Evolutionary conservation across 2,888 invertebrate species (phyloP).

Genomic region (Trichopria drosophilae): DNA sequence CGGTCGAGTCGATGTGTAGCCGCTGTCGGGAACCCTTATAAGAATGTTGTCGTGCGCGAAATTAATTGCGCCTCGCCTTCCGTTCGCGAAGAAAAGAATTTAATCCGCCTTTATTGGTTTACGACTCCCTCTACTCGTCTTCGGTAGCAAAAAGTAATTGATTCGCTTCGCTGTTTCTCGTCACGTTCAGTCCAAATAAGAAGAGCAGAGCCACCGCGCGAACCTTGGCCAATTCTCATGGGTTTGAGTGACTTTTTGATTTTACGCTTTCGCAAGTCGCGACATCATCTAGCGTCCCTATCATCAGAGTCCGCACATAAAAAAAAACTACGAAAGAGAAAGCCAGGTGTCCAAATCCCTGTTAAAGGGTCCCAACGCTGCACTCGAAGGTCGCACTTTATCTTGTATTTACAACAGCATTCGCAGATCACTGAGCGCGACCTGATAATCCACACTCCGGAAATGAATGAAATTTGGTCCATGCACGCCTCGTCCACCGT

Average conservation of each 20-base stretch:
- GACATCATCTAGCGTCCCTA: too few species aligned
- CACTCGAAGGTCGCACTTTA: background rate
- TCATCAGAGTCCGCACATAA: too few species aligned
- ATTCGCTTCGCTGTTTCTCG: background rate
- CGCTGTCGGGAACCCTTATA: constrained; percentile 7
- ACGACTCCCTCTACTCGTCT: background rate
- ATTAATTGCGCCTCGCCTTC: constrained; percentile 2
- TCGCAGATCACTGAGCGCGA: constrained; percentile 2
- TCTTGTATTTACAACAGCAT: constrained; percentile 16
- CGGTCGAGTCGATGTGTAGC: background rate
- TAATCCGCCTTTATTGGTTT: background rate
- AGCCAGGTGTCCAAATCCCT: background rate
- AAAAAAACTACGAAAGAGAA: too few species aligned
- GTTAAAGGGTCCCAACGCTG: background rate
- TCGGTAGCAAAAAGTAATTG: background rate
- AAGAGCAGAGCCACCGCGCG: too few species aligned
- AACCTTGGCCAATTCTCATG: too few species aligned
- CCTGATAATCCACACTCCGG: constrained; percentile 5
- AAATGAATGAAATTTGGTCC: constrained; percentile 21
- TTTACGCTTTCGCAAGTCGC: too few species aligned
- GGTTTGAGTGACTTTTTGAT: too few species aligned
- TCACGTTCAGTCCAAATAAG: too few species aligned
- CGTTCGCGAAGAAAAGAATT: background rate
- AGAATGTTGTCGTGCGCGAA: constrained; percentile 10
- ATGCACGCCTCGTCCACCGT: constrained; percentile 23